Evolutionary conservation across 2,888 invertebrate genomes (phyloP), one percentile per base, ranked within the genome.

Genomic region (Synanthedon myopaeformis): DNA sequence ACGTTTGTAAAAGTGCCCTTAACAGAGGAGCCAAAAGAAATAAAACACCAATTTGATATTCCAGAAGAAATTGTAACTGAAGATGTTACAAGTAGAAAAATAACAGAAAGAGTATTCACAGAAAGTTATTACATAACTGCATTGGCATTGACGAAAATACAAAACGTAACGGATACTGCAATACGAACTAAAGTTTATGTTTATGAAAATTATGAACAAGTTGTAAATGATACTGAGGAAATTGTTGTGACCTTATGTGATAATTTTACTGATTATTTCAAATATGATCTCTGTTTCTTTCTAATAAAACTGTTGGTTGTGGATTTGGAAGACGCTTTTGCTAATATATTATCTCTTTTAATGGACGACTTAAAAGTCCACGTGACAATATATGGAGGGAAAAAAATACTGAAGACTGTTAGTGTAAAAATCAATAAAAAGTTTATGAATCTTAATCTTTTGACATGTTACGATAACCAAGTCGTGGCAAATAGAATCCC

Each of bases 91-190:
- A n/a, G n/a, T n/a, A n/a, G n/a, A n/a, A 23, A 3, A 23, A 4
- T 23, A 23, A 23, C 23, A 23, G 23, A 23, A 23, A 4, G 4
- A 23, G 23, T 79, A 3, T 66, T 61, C 42, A 62, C 67, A 54
- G 84, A 84, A 63, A 69, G 69, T 4, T 65, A 70, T 52, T 77
- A 75, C 54, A 66, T 83, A 1, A 74, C 76, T 45, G 72, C 77
- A 8, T 58, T 85, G 42, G 72, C 86, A 2, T 62, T 86, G 41
- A 72, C 82, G 1, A 79, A 75, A 17, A 72, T 80, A 54, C 73
- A 70, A 57, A 80, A 84, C 52, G 58, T 86, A 5, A 69, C 84
- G 68, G 64, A 75, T 42, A 67, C 60, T 49, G 57, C 79, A 6
- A 65, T 86, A 53, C 51, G 62, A 1, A 64, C 65, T 51, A 67